Base-by-base conservation (phyloP, 2,797 vertebrate genomes). In the Apodemus agrarius region DNA sequence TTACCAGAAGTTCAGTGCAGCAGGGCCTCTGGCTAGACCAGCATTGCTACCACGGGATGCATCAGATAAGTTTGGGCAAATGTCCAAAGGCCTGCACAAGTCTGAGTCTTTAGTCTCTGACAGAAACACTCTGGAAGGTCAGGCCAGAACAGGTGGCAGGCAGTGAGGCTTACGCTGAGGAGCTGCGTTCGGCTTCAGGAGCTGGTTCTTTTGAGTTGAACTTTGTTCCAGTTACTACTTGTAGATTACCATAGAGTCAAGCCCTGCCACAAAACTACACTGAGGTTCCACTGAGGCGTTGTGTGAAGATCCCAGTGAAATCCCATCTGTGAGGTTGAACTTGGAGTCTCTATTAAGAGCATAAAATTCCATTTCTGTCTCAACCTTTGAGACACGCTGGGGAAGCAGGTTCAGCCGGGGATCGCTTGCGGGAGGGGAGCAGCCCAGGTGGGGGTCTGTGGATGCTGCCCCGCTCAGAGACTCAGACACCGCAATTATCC, bases 381-480 rank as follows among this genome's bases (percentile, higher is more conserved):
- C 89, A 74, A 4, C 34, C 16, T 72, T 12, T 12, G 78, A 92
- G 49, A 76, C 19, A 78, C 2, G 17, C 61, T 40, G n/a, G 76
- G 46, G n/a, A 10, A 12, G 54, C 21, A 31, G 75, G 75, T 14
- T 83, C 65, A 0, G 14, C 63, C 2, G 74, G 87, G n/a, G 40
- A n/a, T 88, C 88, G 61, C 90, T 59, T 61, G 75, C 74, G 94
- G 29, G 54, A 84, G 37, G 96, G 81, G 57, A 63, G 21, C 26
- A 3, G 78, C 83, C 72, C 67, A 54, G 78, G 75, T 54, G 6
- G 34, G 46, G 37, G 43, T 78, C 74, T 49, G 22, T 24, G 2
- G 43, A 43, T 61, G 17, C 46, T 0, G 0, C 46, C 46, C 78
- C 1, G n/a, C 37, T 43, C 13, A 26, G 61, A 52, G 67, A 37